Base-by-base conservation (phyloP, 2,888 invertebrate genomes). In the Drymonia ruficornis region DNA sequence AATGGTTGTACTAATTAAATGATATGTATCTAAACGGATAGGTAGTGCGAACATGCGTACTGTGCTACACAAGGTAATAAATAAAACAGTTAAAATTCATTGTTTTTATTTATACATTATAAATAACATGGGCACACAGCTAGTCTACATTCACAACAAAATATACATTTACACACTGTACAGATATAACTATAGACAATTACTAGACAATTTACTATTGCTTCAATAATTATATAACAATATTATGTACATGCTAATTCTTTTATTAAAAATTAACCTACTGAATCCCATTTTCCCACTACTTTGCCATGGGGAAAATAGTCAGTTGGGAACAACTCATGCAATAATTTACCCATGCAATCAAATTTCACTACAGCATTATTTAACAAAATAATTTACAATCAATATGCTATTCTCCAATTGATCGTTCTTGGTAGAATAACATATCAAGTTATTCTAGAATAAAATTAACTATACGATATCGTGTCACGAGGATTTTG, bases 81-180 rank as follows among this genome's bases (percentile, higher is more conserved):
- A 90, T 89, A 83, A 91, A 91, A 91, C 88, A 88, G 72, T 55
- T 64, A 61, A 60, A 80, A 72, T 81, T 83, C 61, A 85, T 78
- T 83, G 58, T 65, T 47, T 91, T 91, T 91, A 89, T 88, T 89
- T 76, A 70, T 74, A 79, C 73, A 77, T 81, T 78, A 84, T 80
- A 83, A 74, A 83, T 81, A 84, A 89, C 88, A 89, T 76, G 76
- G 81, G 82, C 76, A 81, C 83, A 87, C 85, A 87, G 77, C 79
- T 79, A 75, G 13, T 16, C 42, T 47, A 47, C 80, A 77, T 74
- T 80, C 74, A 73, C 64, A 78, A 81, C 74, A 74, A 68, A 65
- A 67, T 67, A 60, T 55, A 63, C 63, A 69, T 67, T 69, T 62
- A 72, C 62, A 70, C 65, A 67, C 61, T 65, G 72, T 62, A 76